Conservation (phyloP, 1,140 invertebrate species). For the Vollenhovia emeryi region DNA sequence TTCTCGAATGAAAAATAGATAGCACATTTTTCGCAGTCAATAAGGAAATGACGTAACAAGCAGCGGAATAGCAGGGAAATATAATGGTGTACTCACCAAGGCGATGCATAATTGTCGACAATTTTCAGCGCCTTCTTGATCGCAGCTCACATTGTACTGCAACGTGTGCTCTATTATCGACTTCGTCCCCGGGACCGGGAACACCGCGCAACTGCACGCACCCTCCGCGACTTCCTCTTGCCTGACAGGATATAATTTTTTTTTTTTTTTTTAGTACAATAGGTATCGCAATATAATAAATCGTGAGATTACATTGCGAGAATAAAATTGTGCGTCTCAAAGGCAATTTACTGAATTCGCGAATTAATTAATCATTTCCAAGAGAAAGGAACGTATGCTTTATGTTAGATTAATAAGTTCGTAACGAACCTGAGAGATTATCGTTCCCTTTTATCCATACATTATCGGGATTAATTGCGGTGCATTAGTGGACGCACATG, state of each 20-base stretch:
- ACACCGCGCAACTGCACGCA: constrained; percentile 68
- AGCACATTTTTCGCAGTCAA: neutral
- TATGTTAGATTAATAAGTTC: neutral
- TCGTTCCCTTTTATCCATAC: neutral
- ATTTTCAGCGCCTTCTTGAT: constrained; percentile 60
- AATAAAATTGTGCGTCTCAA: neutral
- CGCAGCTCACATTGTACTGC: constrained; percentile 65
- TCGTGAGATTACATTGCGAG: neutral
- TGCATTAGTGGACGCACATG: neutral
- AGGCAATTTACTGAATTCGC: neutral
- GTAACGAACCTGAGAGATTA: neutral
- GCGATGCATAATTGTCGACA: constrained; percentile 69
- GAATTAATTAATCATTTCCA: constrained; percentile 11
- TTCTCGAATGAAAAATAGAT: neutral
- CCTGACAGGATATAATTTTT: constrained; percentile 26
- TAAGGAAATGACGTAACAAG: neutral
- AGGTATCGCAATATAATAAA: neutral
- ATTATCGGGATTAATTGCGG: neutral
- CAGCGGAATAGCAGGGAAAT: neutral
- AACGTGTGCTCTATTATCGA: constrained; percentile 70
- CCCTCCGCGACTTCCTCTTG: constrained; percentile 35
- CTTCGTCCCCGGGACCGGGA: constrained; percentile 49
- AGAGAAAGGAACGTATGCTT: neutral
- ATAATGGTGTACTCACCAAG: constrained; percentile 58
- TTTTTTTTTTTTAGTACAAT: constrained; percentile 6